These are phyloP conservation scores for Tragelaphus eurycerus DNA, from an alignment of 2,797 vertebrate genomes.

Conservation along the genomic window DNA sequence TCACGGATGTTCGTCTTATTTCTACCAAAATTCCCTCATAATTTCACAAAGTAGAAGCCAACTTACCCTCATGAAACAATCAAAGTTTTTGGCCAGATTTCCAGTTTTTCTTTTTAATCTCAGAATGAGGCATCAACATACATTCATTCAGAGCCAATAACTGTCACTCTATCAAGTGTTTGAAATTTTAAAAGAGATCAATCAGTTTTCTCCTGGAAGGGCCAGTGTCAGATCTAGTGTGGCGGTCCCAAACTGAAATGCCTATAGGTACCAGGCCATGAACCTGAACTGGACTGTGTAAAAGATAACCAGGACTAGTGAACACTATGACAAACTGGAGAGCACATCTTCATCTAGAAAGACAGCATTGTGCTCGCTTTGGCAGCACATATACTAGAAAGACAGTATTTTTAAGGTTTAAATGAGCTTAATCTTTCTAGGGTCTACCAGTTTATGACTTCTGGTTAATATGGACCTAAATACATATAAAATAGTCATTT, in stretches of 20 bases:
- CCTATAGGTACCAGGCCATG: background rate
- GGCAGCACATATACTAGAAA: background rate
- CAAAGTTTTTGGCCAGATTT: background rate
- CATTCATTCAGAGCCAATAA: background rate
- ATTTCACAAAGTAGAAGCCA: background rate
- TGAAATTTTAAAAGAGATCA: slow-evolving; percentile 8
- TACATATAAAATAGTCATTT: slow-evolving; percentile 23
- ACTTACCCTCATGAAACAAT: background rate
- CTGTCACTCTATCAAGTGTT: background rate
- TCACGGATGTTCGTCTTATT: background rate
- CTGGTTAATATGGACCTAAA: background rate
- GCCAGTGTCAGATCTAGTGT: background rate
- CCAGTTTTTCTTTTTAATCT: slow-evolving; percentile 3
- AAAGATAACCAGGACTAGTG: background rate
- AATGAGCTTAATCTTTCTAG: background rate
- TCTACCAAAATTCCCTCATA: background rate
- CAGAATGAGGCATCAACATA: background rate
- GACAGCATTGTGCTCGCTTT: background rate
- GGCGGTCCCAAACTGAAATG: background rate
- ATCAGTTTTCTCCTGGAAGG: background rate
- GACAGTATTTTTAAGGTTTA: background rate
- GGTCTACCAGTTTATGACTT: background rate
- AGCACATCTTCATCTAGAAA: background rate
- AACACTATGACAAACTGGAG: background rate
- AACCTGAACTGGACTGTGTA: background rate